Evolutionary conservation across 2,888 invertebrate genomes (phyloP), one percentile per base, ranked within the genome.

Genomic region (Cotesia congregata): DNA sequence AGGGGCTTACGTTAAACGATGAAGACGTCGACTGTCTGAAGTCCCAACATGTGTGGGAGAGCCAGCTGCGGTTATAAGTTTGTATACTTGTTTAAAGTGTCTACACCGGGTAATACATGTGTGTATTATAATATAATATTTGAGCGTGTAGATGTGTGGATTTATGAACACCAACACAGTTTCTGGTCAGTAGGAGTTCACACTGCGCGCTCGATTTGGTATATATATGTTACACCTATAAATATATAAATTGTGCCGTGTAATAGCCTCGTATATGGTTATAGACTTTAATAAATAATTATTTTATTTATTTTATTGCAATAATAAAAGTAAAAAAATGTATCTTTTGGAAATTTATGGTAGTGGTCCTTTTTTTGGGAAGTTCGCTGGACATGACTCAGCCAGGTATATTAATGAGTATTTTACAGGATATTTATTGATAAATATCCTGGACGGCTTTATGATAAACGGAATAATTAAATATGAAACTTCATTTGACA

Each of bases 21-120:
- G 85, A 87, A 87, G 88, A 87, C 84, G 86, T 88, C 85, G 83
- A 82, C 82, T 81, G 83, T 80, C 73, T 79, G 81, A 75, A 82
- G 69, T 7, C 50, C 12, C 12, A 50, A 15, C 20, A 83, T 78
- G 87, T 86, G 88, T 87, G 87, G 88, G 88, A 86, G 86, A 86
- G 83, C 83, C 83, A 85, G 83, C 84, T 84, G 86, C 12, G 61
- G 85, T 82, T 83, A 82, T 77, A 78, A 80, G 74, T 73, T 62
- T 67, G 61, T 72, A 65, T 30, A 38, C 75, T 72, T 78, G 69
- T 76, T 69, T 64, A 62, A 77, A 81, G 72, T 69, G 76, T 65
- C 72, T 76, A 65, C 61, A 20, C 71, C 12, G 50, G 9, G 50
- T 50, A 50, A 50, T 74, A 64, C 68, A 9, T 50, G 50, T 50